Evolutionary conservation across 2,797 vertebrate species (phyloP), one percentile per base, ranked within the genome.

Genomic region (Sebastes paucispinis): DNA sequence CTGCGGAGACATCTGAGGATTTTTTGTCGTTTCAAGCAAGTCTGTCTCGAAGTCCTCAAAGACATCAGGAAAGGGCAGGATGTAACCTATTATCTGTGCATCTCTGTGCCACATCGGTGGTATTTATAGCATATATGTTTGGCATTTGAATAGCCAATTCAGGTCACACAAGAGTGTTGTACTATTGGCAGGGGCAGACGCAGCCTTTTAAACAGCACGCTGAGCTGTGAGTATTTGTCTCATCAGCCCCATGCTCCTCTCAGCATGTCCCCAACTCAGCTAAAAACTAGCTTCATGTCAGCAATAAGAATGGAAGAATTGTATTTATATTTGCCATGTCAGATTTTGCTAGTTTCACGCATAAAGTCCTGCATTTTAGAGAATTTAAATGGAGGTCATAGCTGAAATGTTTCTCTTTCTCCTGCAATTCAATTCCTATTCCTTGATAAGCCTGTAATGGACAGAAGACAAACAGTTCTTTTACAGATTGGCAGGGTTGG

Each of bases 221-320:
- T 87, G 77, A 90, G 81, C 75, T 87, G 25, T 80, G 80, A 88
- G 77, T 86, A 80, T 93, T 90, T 89, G 81, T 89, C 87, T 91
- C 90, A 77, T 91, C 86, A 79, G 79, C 65, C 66, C 66, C 39
- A 36, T 75, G 55, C 77, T 86, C 67, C 69, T 86, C 74, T 88
- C 81, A 81, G 89, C 79, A 81, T 85, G 87, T 89, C 85, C 64
- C 75, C 52, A 86, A 75, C 77, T 92, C 84, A 88, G 88, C 84
- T 88, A 85, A 92, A 89, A 84, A 75, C 20, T 31, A 68, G 65
- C 65, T 81, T 60, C 24, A 73, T 77, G 83, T 92, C 90, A 90
- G 88, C 88, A 86, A 55, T 67, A 78, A 77, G 55, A 80, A 88
- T 59, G 36, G 58, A 79, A 25, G 80, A 60, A 69, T 75, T 74